phyloP scores from a whole-genome alignment of 2,797 vertebrate genomes.

The Onychomys torridus region DNA sequence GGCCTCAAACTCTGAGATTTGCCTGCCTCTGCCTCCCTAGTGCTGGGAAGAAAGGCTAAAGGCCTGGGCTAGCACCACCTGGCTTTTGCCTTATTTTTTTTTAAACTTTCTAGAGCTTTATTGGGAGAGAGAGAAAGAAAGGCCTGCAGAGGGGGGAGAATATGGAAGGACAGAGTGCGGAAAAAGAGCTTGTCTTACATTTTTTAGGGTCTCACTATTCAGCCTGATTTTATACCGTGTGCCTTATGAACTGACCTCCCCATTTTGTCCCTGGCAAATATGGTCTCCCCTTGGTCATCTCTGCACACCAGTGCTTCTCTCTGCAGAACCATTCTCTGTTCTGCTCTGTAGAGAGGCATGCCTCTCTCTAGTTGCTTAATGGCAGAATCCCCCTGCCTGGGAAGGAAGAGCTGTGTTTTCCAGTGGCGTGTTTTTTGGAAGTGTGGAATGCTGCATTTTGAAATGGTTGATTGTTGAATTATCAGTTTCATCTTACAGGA shows the following conservation, averaged over 20 bases:
- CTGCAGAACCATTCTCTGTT: not conserved
- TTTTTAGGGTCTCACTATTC: not conserved
- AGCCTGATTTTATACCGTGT: not conserved
- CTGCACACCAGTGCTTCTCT: not conserved
- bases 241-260: not conserved
- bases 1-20: not conserved
- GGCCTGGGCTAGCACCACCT: not conserved
- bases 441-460: not conserved
- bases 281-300: not conserved
- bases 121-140: too few relatives aligned
- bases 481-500: constrained; percentile 43
- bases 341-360: not conserved
- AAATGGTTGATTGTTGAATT: not conserved
- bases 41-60: not conserved
- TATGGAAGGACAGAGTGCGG: too few relatives aligned
- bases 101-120: too few relatives aligned
- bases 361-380: not conserved
- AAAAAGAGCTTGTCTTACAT: not conserved
- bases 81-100: not conserved
- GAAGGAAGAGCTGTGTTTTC: not conserved
- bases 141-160: too few relatives aligned
- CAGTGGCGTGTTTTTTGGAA: not conserved
- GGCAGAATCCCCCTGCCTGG: not conserved
- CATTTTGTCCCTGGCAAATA: not conserved
- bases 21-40: not conserved